Base-by-base conservation (phyloP, 2,797 vertebrate species). In the Rousettus madagascariensis region DNA sequence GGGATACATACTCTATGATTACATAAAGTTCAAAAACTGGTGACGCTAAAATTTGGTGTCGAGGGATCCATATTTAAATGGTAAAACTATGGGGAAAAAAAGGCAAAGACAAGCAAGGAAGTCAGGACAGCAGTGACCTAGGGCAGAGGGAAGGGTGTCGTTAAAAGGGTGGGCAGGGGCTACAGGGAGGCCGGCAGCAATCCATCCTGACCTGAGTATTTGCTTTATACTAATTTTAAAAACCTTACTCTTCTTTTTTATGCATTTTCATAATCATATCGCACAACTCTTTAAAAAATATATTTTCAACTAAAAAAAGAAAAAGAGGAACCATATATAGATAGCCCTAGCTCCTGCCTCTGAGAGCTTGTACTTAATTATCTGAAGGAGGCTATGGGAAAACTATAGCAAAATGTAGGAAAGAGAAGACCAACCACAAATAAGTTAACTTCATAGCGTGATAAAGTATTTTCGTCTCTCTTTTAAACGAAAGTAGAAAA, bases 401-500 rank as follows among this genome's bases (percentile, higher is more conserved):
- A 61, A 66, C 12, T 2, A 33, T 38, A 63, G 82, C 3, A 24
- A 91, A 61, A 82, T 9, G 8, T 41, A 86, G 55, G 6, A n/a
- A 89, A 26, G 28, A 51, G 43, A 72, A 77, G 17, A 19, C 66
- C 63, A 77, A 59, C 55, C 79, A 79, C 22, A 74, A 87, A 26
- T 46, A 74, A 89, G 51, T 74, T 93, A 22, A 83, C 72, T 84
- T 87, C n/a, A 30, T 51, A 51, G 66, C 24, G 65, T 13, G 53
- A 79, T 6, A 57, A 66, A 74, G 33, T 49, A 66, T 26, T 53
- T 55, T 36, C 22, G 36, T 38, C 53, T 28, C 43, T 74, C 51
- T 77, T 87, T 43, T 17, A 66, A n/a, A 86, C 7, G 87, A 88
- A 92, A 77, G 78, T 49, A 63, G 92, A 13, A 43, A 87, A 63